Evolutionary conservation across 2,888 invertebrate species (phyloP).

Genomic region (Macrosoma leucophasiata): DNA sequence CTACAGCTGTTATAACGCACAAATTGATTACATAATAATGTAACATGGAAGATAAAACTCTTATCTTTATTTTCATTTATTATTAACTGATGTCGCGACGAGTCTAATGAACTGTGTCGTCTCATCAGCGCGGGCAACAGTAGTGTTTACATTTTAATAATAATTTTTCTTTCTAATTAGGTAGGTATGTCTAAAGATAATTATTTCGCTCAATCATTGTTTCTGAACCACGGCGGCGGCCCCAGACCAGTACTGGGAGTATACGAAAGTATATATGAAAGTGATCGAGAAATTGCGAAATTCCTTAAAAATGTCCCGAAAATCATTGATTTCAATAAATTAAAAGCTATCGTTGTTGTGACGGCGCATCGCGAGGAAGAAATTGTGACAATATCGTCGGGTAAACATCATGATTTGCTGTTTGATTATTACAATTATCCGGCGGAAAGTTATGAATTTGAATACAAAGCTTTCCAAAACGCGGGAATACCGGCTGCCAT

Average conservation of each 20-base stretch:
- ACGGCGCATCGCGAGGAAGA: conserved; percentile 44
- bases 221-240: conserved; percentile 44
- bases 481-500: conserved; percentile 31
- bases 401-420: conserved; percentile 31
- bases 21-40: too few species aligned
- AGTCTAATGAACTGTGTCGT: too few species aligned
- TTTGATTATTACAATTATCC: conserved; percentile 44
- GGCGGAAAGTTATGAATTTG: conserved; percentile 35
- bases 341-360: conserved; percentile 38
- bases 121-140: too few species aligned
- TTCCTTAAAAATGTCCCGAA: conserved; percentile 32
- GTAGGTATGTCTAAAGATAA: too few species aligned
- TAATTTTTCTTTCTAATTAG: too few species aligned
- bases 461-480: conserved; percentile 36
- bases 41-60: too few species aligned
- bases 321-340: conserved; percentile 30
- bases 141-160: too few species aligned
- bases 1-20: too few species aligned
- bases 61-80: too few species aligned
- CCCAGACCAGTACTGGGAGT: conserved; percentile 38
- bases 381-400: conserved; percentile 37
- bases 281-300: conserved; percentile 34
- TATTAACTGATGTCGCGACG: too few species aligned
- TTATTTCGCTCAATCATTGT: conserved; percentile 41
- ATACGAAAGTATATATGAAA: too few species aligned